Base-by-base conservation (phyloP, 2,113 vertebrate genomes). In the Eidolon helvum region DNA sequence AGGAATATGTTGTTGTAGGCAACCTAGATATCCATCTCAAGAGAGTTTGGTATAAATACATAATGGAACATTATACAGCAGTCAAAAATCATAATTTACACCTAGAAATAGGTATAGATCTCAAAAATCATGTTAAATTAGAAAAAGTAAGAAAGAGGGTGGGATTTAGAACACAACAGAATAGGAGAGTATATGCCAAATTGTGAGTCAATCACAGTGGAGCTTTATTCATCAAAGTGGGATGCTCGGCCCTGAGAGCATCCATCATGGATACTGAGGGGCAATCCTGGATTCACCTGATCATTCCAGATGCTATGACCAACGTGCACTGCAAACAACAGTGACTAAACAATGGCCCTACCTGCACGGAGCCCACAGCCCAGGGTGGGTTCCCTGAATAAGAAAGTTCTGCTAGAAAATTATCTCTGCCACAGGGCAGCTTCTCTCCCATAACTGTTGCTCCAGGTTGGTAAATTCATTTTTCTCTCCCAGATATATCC, bases 111-210 rank as follows among this genome's bases (percentile, higher is more conserved):
- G 35, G 38, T 21, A 68, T 28, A n/a, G 38, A 45, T 45, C 26
- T 85, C 38, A 57, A 83, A 90, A 83, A 61, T 1, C 45, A 21
- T 6, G 21, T 87, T 26, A 53, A 75, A 74, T 78, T 30, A 30
- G n/a, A 91, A 93, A 59, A 24, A 59, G 48, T 22, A 75, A 86
- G 61, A n/a, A 72, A 93, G 19, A 45, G 33, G 38, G 18, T 87
- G 63, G 87, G 66, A 82, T 55, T 93, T 74, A 57, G 83, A 96
- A 48, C 78, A 82, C 7, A 71, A 57, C 28, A n/a, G 69, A 74
- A 45, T 10, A 48, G 7, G 75, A 68, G 1, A 86, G 2, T 28
- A 30, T 43, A 19, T 48, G 53, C 35, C 84, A 35, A 93, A 28
- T 18, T 59, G 50, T 33, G 19, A 69, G 18, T 9, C 38, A 38